Percentiles rank a stretch among this genome's conserved stretches.
Conservation (phyloP, 2,113 vertebrate species). For the Corynorhinus townsendii region DNA sequence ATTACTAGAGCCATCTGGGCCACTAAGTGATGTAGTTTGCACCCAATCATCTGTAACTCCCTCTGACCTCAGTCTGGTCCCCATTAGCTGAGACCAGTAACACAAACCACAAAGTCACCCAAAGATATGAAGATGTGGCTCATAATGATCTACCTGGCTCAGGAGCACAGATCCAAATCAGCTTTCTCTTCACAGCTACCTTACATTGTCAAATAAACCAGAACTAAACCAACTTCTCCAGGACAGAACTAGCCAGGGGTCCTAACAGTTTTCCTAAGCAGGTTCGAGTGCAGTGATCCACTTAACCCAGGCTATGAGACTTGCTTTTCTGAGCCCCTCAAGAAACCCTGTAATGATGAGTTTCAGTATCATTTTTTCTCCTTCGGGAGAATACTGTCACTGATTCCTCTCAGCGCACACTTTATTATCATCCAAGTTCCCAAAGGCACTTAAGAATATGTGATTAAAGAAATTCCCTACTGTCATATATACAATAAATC, state of each 20-base stretch:
- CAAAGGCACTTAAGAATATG: constrained; percentile 57
- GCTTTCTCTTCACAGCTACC: neutral
- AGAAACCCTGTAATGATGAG: constrained; percentile 37
- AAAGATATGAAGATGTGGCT: neutral
- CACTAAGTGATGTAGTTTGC: constrained; percentile 28
- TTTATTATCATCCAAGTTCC: constrained; percentile 63
- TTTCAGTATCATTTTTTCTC: constrained; percentile 22
- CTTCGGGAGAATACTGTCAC: constrained; percentile 28
- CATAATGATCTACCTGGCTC: neutral
- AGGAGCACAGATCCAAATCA: neutral
- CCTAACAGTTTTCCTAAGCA: neutral
- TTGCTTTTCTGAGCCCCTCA: constrained; percentile 9
- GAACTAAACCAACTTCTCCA: neutral
- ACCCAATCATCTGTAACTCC: constrained; percentile 56
- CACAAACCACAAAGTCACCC: constrained; percentile 47
- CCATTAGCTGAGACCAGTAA: constrained; percentile 13
- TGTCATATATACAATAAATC: constrained; percentile 59
- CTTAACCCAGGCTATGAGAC: neutral
- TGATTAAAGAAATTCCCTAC: constrained; percentile 68
- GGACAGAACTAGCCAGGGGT: neutral
- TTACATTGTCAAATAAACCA: neutral
- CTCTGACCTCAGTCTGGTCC: constrained; percentile 50
- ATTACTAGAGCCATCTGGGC: constrained; percentile 61
- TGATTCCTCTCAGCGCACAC: constrained; percentile 51
- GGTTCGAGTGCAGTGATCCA: neutral